These are phyloP conservation scores for Phyllopteryx taeniolatus DNA, from an alignment of 2,113 vertebrate species.

Conservation along the genomic window DNA sequence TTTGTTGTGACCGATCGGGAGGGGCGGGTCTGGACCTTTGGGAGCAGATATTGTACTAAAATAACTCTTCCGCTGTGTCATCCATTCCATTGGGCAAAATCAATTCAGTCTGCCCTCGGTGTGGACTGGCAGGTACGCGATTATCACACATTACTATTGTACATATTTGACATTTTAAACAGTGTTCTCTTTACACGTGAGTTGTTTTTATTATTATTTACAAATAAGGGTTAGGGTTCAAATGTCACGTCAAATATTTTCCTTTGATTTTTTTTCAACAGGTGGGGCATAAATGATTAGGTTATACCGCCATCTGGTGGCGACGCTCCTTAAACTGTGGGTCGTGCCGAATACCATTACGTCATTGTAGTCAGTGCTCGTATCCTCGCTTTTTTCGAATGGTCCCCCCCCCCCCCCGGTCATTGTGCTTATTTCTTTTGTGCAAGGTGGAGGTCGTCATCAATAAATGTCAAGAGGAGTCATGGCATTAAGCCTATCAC, in stretches of 20 bases:
- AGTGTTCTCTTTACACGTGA: too few species aligned
- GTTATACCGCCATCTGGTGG: not conserved
- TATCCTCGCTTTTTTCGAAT: too few species aligned
- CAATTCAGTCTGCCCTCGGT: fast-evolving
- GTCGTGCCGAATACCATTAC: fast-evolving
- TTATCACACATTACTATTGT: not conserved
- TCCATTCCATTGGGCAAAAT: fast-evolving
- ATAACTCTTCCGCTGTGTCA: conserved; percentile 33
- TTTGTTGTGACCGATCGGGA: conserved; percentile 22
- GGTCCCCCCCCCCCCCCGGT: too few species aligned
- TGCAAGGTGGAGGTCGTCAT: too few species aligned
- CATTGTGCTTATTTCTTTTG: too few species aligned
- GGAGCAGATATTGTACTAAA: not conserved
- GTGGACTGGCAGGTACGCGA: conserved; percentile 8
- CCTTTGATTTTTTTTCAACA: too few species aligned
- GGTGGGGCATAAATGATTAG: too few species aligned
- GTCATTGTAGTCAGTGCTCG: not conserved
- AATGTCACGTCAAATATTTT: too few species aligned
- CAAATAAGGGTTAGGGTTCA: too few species aligned
- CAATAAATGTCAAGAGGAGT: too few species aligned
- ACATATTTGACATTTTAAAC: not conserved
- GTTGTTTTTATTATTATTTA: not conserved
- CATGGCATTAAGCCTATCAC: too few species aligned
- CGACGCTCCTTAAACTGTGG: not conserved
- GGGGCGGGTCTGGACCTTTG: not conserved